Evolutionary conservation across 2,113 vertebrate species (phyloP).

Genomic region (Procavia capensis): DNA sequence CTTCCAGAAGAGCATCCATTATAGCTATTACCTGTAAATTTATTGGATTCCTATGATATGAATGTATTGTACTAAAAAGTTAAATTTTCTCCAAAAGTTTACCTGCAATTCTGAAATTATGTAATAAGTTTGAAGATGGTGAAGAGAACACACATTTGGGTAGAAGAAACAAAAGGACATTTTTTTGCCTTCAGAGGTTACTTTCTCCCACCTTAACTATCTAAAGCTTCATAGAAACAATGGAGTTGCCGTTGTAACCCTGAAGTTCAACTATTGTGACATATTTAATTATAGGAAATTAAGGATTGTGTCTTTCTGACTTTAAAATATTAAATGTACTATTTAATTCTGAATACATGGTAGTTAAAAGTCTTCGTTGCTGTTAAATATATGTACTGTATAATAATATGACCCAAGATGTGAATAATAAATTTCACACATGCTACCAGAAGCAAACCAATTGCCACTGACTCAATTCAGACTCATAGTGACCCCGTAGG

Average conservation of each 20-base stretch:
- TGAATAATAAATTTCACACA: not conserved
- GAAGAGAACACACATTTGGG: not conserved
- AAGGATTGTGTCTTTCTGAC: constrained; percentile 12
- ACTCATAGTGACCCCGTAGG: too few relatives aligned
- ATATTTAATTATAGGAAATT: constrained; percentile 61
- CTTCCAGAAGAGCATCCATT: not conserved
- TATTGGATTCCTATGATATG: not conserved
- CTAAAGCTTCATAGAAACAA: constrained; percentile 33
- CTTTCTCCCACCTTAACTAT: not conserved
- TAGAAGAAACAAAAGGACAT: not conserved
- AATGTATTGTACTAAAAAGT: not conserved
- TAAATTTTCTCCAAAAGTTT: constrained; percentile 7
- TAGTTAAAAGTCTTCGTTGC: not conserved
- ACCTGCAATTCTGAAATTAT: not conserved
- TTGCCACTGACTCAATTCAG: too few relatives aligned
- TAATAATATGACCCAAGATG: not conserved
- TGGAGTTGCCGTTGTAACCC: not conserved
- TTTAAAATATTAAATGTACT: constrained; percentile 57
- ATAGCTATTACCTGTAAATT: not conserved
- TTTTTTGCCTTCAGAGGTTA: not conserved
- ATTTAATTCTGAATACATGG: constrained; percentile 44
- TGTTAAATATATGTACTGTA: not conserved
- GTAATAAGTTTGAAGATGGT: constrained; percentile 4
- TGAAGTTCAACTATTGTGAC: constrained; percentile 25
- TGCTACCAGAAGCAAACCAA: too few relatives aligned